Base-by-base conservation (phyloP, 2,113 vertebrate species). In the Hoplias malabaricus region DNA sequence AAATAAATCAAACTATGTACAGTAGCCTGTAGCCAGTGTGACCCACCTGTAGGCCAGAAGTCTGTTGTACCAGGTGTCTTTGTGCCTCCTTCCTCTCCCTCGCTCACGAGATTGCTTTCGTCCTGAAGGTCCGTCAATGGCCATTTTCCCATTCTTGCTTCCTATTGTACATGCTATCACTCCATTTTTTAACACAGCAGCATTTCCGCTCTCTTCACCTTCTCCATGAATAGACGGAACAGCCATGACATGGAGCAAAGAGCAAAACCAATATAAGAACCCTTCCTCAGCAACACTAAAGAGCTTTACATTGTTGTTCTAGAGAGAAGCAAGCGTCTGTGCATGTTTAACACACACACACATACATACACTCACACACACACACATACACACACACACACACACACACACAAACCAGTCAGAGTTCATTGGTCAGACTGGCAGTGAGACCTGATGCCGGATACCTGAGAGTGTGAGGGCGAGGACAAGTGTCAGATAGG, bases 381-480 rank as follows among this genome's bases (percentile, higher is more conserved):
- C 61, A 65, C 61, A 65, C 62, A 65, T 31, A 54, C 78, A 73
- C 38, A 34, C 71, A 80, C 34, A 10, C 53, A 38, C 34, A 46
- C 19, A 46, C 16, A 34, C 57, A 54, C 62, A 53, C 10, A 6
- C 21, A 38, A 36, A 42, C 67, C 38, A 9, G 31, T 34, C 21
- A 46, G 23, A 75, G 50, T 59, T 80, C 14, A 34, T 48, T 53
- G 63, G 36, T 13, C 40, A 31, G 43, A 31, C 34, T 14, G 57
- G 73, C 50, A 66, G 57, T 6, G 75, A 78, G 68, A 83, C 69
- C 81, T 62, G 69, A 77, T 38, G 59, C 54, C 40, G 31, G 79
- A 78, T 14, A 81, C 82, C 79, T 50, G 70, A 78, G 79, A 73
- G 43, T 50, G 11, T 0, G 5, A 48, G 33, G 42, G 57, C 12